A percentile compares a stretch with the other conserved stretches of the same genome.
Evolutionary conservation across 2,113 vertebrate species (phyloP).

Genomic region (Meles meles): DNA sequence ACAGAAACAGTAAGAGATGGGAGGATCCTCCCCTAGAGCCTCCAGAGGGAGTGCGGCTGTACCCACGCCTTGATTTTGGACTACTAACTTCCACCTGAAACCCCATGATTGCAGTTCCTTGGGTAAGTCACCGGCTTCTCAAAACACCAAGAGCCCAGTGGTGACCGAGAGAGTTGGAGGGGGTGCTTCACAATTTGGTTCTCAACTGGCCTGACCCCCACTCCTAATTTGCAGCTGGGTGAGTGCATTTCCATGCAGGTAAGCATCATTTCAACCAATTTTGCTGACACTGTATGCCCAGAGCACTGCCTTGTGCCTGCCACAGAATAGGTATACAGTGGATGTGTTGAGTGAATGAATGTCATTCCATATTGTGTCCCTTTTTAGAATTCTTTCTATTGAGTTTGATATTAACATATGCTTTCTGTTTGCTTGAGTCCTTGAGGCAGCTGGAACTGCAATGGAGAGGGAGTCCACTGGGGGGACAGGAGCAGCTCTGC

Average conservation of each 20-base stretch:
- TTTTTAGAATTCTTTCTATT: not conserved
- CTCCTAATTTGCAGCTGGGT: not conserved
- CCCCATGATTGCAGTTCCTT: not conserved
- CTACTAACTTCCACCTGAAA: not conserved
- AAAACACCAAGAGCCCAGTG: not conserved
- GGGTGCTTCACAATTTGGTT: not conserved
- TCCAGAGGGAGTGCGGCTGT: not conserved
- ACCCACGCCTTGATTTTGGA: not conserved
- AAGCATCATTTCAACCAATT: not conserved
- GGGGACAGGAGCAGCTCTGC: not conserved
- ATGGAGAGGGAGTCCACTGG: not conserved
- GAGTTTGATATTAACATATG: not conserved
- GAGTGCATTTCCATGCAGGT: not conserved
- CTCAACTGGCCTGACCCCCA: not conserved
- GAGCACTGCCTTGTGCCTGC: not conserved
- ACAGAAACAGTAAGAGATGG: not conserved
- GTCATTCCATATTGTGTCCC: not conserved
- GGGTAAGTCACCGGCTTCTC: not conserved
- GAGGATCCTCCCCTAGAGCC: not conserved
- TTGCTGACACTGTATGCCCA: not conserved
- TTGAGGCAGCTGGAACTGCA: not conserved
- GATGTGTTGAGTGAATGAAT: not conserved
- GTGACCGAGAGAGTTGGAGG: not conserved
- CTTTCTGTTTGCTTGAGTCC: not conserved
- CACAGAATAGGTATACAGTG: not conserved